A percentile compares a stretch with the other conserved stretches of the same genome.
Conservation (phyloP, 2,888 invertebrate genomes). For the Endotricha flammealis region DNA sequence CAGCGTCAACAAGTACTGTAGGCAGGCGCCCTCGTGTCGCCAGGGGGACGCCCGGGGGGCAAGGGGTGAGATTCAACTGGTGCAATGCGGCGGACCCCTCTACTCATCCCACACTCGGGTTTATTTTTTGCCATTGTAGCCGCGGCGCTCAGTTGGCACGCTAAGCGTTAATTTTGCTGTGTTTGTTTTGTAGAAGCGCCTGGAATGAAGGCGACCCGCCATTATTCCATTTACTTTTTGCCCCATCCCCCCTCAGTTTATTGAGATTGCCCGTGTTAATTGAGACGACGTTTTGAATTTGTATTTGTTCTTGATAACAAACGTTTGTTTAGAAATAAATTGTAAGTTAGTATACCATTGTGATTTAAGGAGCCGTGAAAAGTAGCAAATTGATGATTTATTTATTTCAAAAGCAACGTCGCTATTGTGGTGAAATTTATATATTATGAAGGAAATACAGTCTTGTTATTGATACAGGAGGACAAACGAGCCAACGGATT, state of each 20-base stretch:
- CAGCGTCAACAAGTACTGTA: constrained; percentile 64
- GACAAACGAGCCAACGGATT: too few relatives aligned
- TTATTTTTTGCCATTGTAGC: constrained; percentile 53
- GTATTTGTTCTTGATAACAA: constrained; percentile 10
- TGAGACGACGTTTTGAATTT: constrained; percentile 25
- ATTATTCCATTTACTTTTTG: constrained; percentile 33
- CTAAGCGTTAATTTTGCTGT: constrained; percentile 46
- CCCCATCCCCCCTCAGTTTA: constrained; percentile 23
- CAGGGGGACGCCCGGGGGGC: constrained; percentile 22
- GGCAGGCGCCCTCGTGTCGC: constrained; percentile 19
- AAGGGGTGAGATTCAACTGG: constrained; percentile 74
- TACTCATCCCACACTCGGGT: constrained; percentile 45
- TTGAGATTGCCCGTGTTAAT: constrained; percentile 30
- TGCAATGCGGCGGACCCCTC: constrained; percentile 71
- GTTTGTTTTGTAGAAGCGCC: constrained; percentile 42
- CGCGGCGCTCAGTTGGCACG: constrained; percentile 43
- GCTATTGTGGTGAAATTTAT: too few relatives aligned
- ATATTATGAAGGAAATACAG: too few relatives aligned
- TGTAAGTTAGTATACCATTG: neutral
- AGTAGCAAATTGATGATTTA: neutral
- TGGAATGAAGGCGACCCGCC: constrained; percentile 36
- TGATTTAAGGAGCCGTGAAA: neutral
- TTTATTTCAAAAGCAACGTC: too few relatives aligned
- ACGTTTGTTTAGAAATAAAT: neutral
- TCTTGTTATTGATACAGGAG: too few relatives aligned